These are phyloP conservation scores for Sparidentex hasta DNA, from an alignment of 2,797 vertebrate species.

Conservation along the genomic window DNA sequence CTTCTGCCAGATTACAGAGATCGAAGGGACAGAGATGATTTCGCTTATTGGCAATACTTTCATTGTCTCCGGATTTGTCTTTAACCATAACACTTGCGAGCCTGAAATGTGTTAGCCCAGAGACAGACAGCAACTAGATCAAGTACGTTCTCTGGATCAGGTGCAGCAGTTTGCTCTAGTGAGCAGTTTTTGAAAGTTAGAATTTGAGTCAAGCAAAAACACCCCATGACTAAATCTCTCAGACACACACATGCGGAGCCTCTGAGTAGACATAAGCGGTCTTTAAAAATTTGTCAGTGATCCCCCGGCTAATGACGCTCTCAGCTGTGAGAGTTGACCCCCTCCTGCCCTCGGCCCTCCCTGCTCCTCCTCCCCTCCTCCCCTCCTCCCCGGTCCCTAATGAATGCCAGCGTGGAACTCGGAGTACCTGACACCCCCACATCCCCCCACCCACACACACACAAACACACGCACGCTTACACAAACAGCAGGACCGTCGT, in stretches of 20 bases:
- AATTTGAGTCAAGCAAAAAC: constrained; percentile 1
- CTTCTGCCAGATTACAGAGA: constrained; percentile 48
- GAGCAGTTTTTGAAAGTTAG: not conserved
- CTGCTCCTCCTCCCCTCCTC: constrained; percentile 47
- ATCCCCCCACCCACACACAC: not conserved
- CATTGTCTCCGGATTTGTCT: constrained; percentile 10
- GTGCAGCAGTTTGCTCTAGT: not conserved
- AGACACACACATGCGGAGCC: constrained; percentile 19
- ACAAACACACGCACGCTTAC: not conserved
- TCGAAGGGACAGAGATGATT: constrained; percentile 49
- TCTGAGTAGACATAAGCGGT: constrained; percentile 50
- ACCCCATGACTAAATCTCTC: not conserved
- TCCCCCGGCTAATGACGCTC: constrained; percentile 76
- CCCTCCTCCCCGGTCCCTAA: constrained; percentile 59
- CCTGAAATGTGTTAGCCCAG: not conserved
- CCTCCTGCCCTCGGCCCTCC: constrained; percentile 66
- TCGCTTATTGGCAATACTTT: constrained; percentile 15
- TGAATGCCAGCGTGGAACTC: constrained; percentile 72
- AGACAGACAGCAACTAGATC: constrained; percentile 4
- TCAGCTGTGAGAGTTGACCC: constrained; percentile 80
- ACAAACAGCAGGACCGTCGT: constrained; percentile 51
- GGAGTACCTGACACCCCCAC: constrained; percentile 31
- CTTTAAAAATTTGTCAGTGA: constrained; percentile 79
- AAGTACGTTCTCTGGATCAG: not conserved
- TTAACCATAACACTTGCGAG: not conserved